A percentile compares a stretch with the other conserved stretches of the same genome.
These are phyloP conservation scores for Chionoecetes opilio DNA, from an alignment of 1,140 invertebrate genomes.

Conservation along the genomic window DNA sequence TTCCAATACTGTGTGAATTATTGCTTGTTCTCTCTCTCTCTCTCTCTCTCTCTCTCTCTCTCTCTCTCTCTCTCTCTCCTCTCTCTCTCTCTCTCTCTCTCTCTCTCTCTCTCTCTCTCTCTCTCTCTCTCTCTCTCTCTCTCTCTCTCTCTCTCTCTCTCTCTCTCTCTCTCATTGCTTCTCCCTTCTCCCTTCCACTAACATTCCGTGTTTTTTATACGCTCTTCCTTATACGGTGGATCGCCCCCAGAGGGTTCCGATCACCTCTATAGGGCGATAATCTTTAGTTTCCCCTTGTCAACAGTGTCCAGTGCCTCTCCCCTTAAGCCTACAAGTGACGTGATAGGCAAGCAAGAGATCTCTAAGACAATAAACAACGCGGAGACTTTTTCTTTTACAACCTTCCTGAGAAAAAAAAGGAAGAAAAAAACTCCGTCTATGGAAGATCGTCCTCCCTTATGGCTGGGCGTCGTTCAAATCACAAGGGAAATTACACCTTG, in stretches of 20 bases:
- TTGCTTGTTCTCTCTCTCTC: not conserved
- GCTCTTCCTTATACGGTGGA: not conserved
- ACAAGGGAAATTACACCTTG: conserved; percentile 54
- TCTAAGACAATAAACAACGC: conserved; percentile 49
- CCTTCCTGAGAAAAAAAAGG: not conserved
- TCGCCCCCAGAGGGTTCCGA: not conserved
- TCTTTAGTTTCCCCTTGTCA: conserved; percentile 55
- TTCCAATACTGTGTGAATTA: conserved; percentile 20
- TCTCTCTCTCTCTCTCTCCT: conserved; percentile 42
- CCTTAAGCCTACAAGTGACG: conserved; percentile 58
- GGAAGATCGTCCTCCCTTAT: not conserved
- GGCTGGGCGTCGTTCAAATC: not conserved
- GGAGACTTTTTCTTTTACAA: conserved; percentile 29
- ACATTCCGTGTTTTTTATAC: not conserved
- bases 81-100: conserved; percentile 15
- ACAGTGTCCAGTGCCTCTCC: conserved; percentile 37
- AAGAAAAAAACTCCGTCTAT: not conserved
- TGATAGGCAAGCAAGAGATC: conserved; percentile 56
- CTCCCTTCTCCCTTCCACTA: not conserved
- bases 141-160: conserved; percentile 22
- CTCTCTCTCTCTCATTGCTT: not conserved
- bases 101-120: conserved; percentile 22
- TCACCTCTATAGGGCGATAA: conserved; percentile 35
- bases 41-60: conserved; percentile 40
- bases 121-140: conserved; percentile 20